Base-by-base conservation (phyloP, 2,888 invertebrate species). In the Andrena hattorfiana region DNA sequence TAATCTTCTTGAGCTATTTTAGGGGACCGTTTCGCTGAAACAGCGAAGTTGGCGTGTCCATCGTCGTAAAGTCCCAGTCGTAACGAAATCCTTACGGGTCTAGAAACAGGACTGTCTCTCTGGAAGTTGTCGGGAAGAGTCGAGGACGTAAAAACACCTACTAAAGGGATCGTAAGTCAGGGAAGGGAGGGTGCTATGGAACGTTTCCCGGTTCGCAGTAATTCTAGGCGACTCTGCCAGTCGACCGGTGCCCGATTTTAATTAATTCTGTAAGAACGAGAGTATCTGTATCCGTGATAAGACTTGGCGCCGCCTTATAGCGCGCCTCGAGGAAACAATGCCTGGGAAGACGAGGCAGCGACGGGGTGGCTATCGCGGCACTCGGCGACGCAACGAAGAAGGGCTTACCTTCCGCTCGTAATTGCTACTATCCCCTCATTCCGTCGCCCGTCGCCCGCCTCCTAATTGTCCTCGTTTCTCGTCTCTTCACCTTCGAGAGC, bases 381-480 rank as follows among this genome's bases (percentile, higher is more conserved):
- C 72, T 80, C 77, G 68, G 32, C 75, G 84, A 64, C 70, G 75
- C 75, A 67, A 48, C 75, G 82, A 62, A 75, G 64, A 77, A 74
- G 76, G 83, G 84, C 80, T 86, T 86, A 82, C 81, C 71, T 74
- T 78, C 82, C 79, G 64, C 75, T 74, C 64, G 85, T 87, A 87
- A 87, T 87, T 87, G 81, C 85, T 81, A 79, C 87, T 81, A 85
- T 81, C 85, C 83, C 79, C 79, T 85, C 85, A 80, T 85, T 85
- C 77, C 75, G 63, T 66, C 76, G 70, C 30, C 71, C 75, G n/a
- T 35, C 28, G 72, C 75, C 72, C 84, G 76, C 74, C 84, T 81
- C 74, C 85, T 86, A 84, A 86, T 88, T 89, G 85, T 87, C 81
- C 77, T 85, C 85, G 82, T 85, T 86, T 83, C 87, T 85, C 85